Evolutionary conservation across 92 coral and sea anemone genomes (phyloP), one percentile per base, ranked within the genome.

Genomic region (Palythoa heliodiscus): DNA sequence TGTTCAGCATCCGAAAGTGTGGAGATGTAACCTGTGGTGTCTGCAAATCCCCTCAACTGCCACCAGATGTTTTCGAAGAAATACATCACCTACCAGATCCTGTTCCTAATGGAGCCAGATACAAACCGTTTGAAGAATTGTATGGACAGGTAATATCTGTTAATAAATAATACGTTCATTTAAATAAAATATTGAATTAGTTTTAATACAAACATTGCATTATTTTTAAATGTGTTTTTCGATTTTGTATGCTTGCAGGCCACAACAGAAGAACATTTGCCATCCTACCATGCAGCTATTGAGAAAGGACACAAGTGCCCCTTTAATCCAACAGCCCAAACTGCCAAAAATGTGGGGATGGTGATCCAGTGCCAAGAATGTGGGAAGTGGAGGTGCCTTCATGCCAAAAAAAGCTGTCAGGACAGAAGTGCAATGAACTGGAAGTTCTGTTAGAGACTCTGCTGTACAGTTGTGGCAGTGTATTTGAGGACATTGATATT

Each of bases 1-100:
- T 78, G 71, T 87, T 87, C 63, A 24, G 54, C 55, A 70, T 87
- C 76, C 17, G 22, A 79, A 87, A 87, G 85, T 87, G 89, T 79
- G 29, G 24, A 0, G 24, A 17, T 29, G 16, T 61, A 70, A 14
- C 29, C 3, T 86, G 89, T 86, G 57, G 22, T 10, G 29, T 86
- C 57, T 86, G 89, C 71, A 40, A 70, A 67, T 43, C 69, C 40
- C 83, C 76, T 6, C 47, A 83, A n/a, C 83, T 76, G 23, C 84
- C 89, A 8, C 67, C 24, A 23, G 84, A 64, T 61, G 69, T 76
- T 3, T 86, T 76, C 38, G 15, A 39, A 12, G 77, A 48, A 43
- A 19, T 72, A 14, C 77, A 72, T 40, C 77, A 72, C 48, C 48
- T 72, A 11, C 77, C 77, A 12, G 77, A 72, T n/a, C 77, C 77